Conservation (phyloP, 2,888 invertebrate genomes). For the Polietes domitor region DNA sequence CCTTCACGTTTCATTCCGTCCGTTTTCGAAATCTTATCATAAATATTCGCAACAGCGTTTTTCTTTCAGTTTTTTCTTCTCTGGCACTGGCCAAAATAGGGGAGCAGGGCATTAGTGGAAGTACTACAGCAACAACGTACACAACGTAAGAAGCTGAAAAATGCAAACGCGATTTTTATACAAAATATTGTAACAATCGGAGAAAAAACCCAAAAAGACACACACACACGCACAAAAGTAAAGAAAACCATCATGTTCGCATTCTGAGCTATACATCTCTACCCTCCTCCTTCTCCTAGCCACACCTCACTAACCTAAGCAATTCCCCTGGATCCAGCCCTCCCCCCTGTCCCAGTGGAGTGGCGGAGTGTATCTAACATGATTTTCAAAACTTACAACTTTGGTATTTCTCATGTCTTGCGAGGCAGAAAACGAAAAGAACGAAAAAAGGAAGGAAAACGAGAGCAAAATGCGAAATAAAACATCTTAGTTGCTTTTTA, state of each 20-base stretch:
- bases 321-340: slow-evolving; percentile 62
- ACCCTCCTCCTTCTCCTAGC: background rate
- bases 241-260: slow-evolving; percentile 48
- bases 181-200: slow-evolving; percentile 76
- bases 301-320: slow-evolving; percentile 35
- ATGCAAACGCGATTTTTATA: slow-evolving; percentile 75
- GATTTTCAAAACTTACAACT: slow-evolving; percentile 60
- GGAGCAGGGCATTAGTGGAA: slow-evolving; percentile 42
- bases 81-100: slow-evolving; percentile 38
- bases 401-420: slow-evolving; percentile 51
- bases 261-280: slow-evolving; percentile 22
- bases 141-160: slow-evolving; percentile 40
- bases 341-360: background rate
- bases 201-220: slow-evolving; percentile 3
- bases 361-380: slow-evolving; percentile 53
- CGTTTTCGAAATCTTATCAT: slow-evolving; percentile 71
- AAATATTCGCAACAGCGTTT: slow-evolving; percentile 76
- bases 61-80: slow-evolving; percentile 67
- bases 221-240: slow-evolving; percentile 62
- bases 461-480: slow-evolving; percentile 71
- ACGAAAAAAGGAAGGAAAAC: slow-evolving; percentile 55
- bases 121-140: no score
- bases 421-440: slow-evolving; percentile 36
- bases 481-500: slow-evolving; percentile 81
- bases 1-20: slow-evolving; percentile 28